Evolutionary conservation across 1,140 invertebrate genomes (phyloP), one percentile per base, ranked within the genome.

Genomic region (Drosophila sechellia): DNA sequence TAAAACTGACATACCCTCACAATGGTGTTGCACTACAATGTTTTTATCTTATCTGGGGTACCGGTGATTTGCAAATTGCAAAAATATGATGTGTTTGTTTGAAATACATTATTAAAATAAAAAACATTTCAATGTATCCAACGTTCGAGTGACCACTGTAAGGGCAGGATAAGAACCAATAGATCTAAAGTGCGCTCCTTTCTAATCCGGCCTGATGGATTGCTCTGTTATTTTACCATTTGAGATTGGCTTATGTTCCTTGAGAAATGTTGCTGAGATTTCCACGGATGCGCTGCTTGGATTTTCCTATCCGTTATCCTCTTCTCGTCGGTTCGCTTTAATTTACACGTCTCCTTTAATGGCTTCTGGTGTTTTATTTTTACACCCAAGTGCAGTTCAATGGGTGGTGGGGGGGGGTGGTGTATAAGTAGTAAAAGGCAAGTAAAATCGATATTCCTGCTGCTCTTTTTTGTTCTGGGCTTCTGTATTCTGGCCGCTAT

Each of bases 381-480:
- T 43, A 15, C 43, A 49, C 59, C 57, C 48, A 66, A 72, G 61
- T 73, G 79, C 73, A 64, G 55, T 64, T 74, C 63, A 61, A 65
- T 83, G 79, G 43, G 52, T 49, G 46, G 37, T 53, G 61, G 75
- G 79, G 75, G 79, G 45, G 59, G 45, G 15, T 27, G 45, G 20
- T 12, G 6, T 59, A 70, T 76, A 55, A 64, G 54, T 65, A 64
- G 54, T 65, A 43, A 37, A 45, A 25, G 49, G 72, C 64, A 70
- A 81, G 84, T 73, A 86, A 86, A 86, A 86, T 86, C 83, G 77
- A 86, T 86, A 86, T 79, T 70, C 55, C 65, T 42, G 48, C 66
- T 68, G 61, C 70, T 87, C 70, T 77, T 87, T 77, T 64, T 31
- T 53, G 40, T 49, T 46, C 20, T 63, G 43, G 57, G 65, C 57